Evolutionary conservation across 2,888 invertebrate genomes (phyloP).

Genomic region (Dynastes tityus): DNA sequence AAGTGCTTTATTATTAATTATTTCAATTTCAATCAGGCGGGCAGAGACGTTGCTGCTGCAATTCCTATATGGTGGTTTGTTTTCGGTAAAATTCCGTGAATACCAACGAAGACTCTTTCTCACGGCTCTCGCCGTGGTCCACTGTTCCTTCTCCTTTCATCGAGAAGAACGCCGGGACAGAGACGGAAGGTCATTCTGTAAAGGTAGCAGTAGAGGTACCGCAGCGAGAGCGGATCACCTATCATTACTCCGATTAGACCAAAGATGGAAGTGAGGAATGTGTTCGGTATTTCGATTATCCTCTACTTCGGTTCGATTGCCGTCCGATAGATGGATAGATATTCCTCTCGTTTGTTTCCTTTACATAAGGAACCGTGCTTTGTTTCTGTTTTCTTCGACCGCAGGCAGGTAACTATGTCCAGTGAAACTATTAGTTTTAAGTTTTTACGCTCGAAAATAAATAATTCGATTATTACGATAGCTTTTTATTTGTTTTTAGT

Average conservation of each 20-base stretch:
- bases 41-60: slow-evolving; percentile 3
- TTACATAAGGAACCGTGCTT: background rate
- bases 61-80: slow-evolving; percentile 13
- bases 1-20: background rate
- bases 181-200: slow-evolving; percentile 24
- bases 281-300: slow-evolving; percentile 44
- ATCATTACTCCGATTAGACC: slow-evolving; percentile 46
- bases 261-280: slow-evolving; percentile 47
- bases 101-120: slow-evolving; percentile 41
- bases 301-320: slow-evolving; percentile 34
- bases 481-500: too few species aligned
- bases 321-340: slow-evolving; percentile 37
- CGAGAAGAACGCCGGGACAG: slow-evolving; percentile 25
- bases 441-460: background rate
- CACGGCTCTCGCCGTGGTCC: slow-evolving; percentile 31
- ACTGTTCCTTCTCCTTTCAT: slow-evolving; percentile 27
- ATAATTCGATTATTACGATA: background rate
- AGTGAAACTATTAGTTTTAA: background rate
- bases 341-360: slow-evolving; percentile 26
- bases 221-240: slow-evolving; percentile 39
- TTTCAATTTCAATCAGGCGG: background rate
- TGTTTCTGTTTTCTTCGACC: background rate
- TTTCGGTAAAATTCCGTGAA: slow-evolving; percentile 42
- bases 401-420: slow-evolving; percentile 1
- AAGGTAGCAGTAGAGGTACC: slow-evolving; percentile 36